Evolutionary conservation across 1,140 invertebrate species (phyloP), one percentile per base, ranked within the genome.

Genomic region (Thereuonema tuberculata): DNA sequence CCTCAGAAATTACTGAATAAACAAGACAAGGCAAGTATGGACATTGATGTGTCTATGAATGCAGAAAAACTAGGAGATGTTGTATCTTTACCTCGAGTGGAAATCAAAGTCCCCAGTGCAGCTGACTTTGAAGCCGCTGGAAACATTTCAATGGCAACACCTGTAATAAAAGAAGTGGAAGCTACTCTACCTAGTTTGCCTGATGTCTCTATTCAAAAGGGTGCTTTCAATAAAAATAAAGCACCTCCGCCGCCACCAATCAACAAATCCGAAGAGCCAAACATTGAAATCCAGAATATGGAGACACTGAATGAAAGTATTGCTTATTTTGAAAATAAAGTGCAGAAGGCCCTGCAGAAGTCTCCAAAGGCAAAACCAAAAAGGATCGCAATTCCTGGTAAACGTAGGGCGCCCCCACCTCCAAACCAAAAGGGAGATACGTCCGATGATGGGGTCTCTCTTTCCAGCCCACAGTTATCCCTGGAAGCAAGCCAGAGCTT

Each of bases 191-290:
- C n/a, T n/a, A n/a, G n/a, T n/a, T n/a, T n/a, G n/a, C n/a, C n/a
- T n/a, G n/a, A n/a, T n/a, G n/a, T n/a, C n/a, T n/a, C n/a, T n/a
- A n/a, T n/a, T n/a, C 9, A 43, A 43, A 43, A 24, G 15, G 59
- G 61, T 14, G 53, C 58, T 15, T 53, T 58, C 1, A 50, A 28
- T 20, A 63, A 63, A 46, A 53, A 58, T n/a, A 63, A 48, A 49
- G 58, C 59, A 1, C 61, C 59, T 1, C 56, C 62, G 24, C 59
- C 63, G 2, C 58, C 63, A 52, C n/a, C n/a, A n/a, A n/a, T n/a
- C n/a, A n/a, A n/a, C n/a, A n/a, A n/a, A n/a, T n/a, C n/a, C n/a
- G n/a, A n/a, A n/a, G n/a, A n/a, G n/a, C n/a, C n/a, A n/a, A n/a
- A n/a, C n/a, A n/a, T n/a, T n/a, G n/a, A n/a, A n/a, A n/a, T n/a